These are phyloP conservation scores for Xiphorhynchus erythropygius DNA, from an alignment of 2,797 vertebrate species.

Conservation along the genomic window DNA sequence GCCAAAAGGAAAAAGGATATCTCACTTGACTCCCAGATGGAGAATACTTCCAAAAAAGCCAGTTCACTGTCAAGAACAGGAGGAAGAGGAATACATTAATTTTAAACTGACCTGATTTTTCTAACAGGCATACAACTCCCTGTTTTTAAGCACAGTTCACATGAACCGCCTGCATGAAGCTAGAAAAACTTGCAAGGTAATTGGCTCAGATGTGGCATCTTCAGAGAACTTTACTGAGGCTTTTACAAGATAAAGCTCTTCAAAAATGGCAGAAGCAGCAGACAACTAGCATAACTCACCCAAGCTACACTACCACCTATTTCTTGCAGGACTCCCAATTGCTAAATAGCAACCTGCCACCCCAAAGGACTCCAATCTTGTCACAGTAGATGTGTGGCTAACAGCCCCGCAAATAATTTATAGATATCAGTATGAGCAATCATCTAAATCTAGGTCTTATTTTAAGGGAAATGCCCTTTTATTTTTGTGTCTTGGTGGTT, in stretches of 20 bases:
- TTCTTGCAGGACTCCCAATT: not conserved
- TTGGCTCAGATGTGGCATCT: not conserved
- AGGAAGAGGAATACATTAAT: not conserved
- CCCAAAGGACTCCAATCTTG: slow-evolving; percentile 20
- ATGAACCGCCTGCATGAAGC: not conserved
- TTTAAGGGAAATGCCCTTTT: slow-evolving; percentile 40
- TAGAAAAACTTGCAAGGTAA: slow-evolving; percentile 33
- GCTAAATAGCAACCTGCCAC: not conserved
- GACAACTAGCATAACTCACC: not conserved
- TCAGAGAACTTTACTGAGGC: slow-evolving; percentile 15
- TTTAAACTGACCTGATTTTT: slow-evolving; percentile 25
- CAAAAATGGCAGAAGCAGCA: slow-evolving; percentile 11
- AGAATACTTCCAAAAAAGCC: not conserved
- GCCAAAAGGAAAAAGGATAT: not conserved
- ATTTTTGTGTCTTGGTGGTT: not conserved
- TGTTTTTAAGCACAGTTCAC: not conserved
- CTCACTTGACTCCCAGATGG: not conserved
- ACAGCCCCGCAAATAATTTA: not conserved
- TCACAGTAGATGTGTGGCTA: slow-evolving; percentile 16
- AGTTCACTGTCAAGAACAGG: not conserved
- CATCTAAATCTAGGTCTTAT: not conserved
- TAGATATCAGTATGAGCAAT: not conserved
- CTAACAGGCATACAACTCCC: not conserved
- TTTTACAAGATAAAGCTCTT: slow-evolving; percentile 25
- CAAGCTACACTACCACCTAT: not conserved